Evolutionary conservation across 1,140 invertebrate species (phyloP), one percentile per base, ranked within the genome.

Genomic region (Drosophila tani): DNA sequence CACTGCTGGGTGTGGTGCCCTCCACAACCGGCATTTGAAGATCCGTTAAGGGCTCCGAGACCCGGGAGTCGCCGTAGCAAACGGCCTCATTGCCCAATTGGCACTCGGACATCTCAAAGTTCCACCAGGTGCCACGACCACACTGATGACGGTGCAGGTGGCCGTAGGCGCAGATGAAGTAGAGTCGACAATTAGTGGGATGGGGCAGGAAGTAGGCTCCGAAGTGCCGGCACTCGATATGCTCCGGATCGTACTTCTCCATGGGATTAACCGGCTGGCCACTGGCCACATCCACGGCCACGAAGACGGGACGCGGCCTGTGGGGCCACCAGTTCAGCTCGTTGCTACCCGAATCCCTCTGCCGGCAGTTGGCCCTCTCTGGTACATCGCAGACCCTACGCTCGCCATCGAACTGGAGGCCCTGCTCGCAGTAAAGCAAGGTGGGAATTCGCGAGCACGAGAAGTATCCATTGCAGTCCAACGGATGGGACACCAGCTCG

Each of bases 201-300:
- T 92, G 91, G 8, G 91, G 91, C 43, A 92, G 58, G 62, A 92
- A 92, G 71, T 92, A 92, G 38, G 83, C 81, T 2, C 91, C 91
- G 56, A 77, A 85, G n/a, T 92, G 88, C 1, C 82, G 82, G 19
- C 91, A 92, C 15, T 81, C 76, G 1, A 92, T 50, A 4, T 80
- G 49, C 63, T 78, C n/a, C 0, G 91, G 85, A 62, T 92, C 85
- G 53, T 91, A 92, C 24, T 71, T 78, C 9, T 71, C 70, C 79
- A 92, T 79, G 38, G 91, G 87, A 71, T 74, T 75, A 1, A 92
- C 78, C 5, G 64, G 38, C 43, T 59, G 24, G 5, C 87, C 86
- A 14, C 71, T 92, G 15, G 14, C 12, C 43, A 91, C 81, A 75
- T 91, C 86, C 5, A 91, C 74, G 27, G 91, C 86, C 21, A 81